Evolutionary conservation across 1,140 invertebrate species (phyloP).

Genomic region (Drosophila grimshawi): DNA sequence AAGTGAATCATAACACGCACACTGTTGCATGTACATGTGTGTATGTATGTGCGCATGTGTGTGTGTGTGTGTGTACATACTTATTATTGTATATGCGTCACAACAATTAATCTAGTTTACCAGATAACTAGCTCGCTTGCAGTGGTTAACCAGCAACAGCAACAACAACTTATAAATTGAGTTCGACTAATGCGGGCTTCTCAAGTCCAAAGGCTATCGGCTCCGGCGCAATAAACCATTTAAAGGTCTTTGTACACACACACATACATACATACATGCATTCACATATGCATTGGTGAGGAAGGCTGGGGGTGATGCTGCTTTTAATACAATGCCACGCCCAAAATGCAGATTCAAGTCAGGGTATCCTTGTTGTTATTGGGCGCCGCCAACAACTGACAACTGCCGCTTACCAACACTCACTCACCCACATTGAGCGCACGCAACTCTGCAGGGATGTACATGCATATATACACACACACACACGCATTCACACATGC

Average conservation of each 20-base stretch:
- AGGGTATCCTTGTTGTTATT: conserved; percentile 37
- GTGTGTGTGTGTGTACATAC: not conserved
- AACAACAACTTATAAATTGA: conserved; percentile 13
- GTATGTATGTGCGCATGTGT: not conserved
- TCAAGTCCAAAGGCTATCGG: conserved; percentile 55
- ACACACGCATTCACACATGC: not conserved
- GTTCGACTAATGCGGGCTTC: conserved; percentile 15
- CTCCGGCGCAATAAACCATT: conserved; percentile 34
- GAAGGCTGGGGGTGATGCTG: not conserved
- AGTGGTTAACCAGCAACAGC: conserved; percentile 37
- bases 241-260: conserved; percentile 33
- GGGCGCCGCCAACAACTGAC: conserved; percentile 33
- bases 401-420: conserved; percentile 32
- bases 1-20: conserved; percentile 36
- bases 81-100: conserved; percentile 51
- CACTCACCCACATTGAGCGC: conserved; percentile 1
- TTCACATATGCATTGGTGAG: too few species aligned
- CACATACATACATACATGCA: not conserved
- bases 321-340: conserved; percentile 58
- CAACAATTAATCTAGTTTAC: conserved; percentile 50
- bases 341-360: conserved; percentile 51
- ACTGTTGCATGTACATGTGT: not conserved
- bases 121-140: conserved; percentile 24
- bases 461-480: conserved; percentile 2
- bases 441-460: conserved; percentile 9